Evolutionary conservation across 1,140 invertebrate species (phyloP).

Genomic region (Acromyrmex heyeri): DNA sequence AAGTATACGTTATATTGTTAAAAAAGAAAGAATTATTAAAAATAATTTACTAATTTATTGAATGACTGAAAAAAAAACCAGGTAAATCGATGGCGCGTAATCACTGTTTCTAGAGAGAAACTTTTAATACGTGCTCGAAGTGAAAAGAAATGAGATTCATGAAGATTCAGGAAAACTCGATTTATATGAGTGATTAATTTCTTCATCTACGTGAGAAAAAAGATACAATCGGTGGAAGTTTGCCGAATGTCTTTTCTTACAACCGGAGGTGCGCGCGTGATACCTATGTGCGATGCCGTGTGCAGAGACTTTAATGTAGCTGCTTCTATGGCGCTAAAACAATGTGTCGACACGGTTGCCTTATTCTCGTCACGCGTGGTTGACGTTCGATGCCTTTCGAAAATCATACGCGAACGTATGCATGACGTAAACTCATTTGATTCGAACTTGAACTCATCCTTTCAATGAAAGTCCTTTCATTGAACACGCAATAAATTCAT

Average conservation of each 20-base stretch:
- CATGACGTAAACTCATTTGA: not conserved
- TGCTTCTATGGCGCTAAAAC: constrained; percentile 29
- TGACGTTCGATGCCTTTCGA: constrained; percentile 33
- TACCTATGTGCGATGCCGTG: constrained; percentile 9
- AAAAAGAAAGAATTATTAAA: not conserved
- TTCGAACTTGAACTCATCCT: not conserved
- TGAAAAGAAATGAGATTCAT: not conserved
- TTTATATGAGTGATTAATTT: constrained; percentile 26
- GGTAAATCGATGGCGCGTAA: no score
- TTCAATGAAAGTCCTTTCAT: constrained; percentile 3
- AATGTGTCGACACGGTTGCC: constrained; percentile 31
- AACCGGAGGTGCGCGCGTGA: constrained; percentile 49
- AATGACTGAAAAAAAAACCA: not conserved
- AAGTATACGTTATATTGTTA: not conserved
- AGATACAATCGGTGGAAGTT: not conserved
- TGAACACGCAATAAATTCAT: not conserved
- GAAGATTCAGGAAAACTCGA: not conserved
- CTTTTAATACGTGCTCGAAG: not conserved
- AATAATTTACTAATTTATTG: not conserved
- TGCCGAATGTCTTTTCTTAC: constrained; percentile 12
- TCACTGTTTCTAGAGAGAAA: not conserved
- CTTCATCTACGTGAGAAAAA: not conserved
- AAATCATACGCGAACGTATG: constrained; percentile 19
- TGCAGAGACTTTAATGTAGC: constrained; percentile 27
- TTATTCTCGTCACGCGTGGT: constrained; percentile 55